These are phyloP conservation scores for Agriopis leucophaearia DNA, from an alignment of 2,888 invertebrate genomes.

Conservation along the genomic window DNA sequence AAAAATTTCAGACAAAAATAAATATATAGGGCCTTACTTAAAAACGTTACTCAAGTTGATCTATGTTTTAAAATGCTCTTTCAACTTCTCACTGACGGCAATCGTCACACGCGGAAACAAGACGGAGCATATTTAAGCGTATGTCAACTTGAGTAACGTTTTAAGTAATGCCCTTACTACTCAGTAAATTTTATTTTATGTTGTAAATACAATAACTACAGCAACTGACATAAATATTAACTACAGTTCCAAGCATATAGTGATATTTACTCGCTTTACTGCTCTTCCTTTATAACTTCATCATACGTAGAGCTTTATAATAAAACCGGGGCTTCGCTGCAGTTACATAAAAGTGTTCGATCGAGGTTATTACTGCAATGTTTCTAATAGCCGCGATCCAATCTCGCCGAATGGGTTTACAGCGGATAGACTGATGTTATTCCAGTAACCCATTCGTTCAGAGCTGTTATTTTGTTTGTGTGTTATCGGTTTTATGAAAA, in stretches of 20 bases:
- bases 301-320: slow-evolving; percentile 18
- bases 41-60: no score
- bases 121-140: no score
- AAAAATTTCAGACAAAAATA: no score
- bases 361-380: slow-evolving; percentile 66
- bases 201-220: not conserved
- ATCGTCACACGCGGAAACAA: no score
- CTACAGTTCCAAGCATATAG: not conserved
- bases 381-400: slow-evolving; percentile 75
- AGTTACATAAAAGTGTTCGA: slow-evolving; percentile 43
- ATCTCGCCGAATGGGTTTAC: slow-evolving; percentile 61
- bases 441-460: slow-evolving; percentile 2
- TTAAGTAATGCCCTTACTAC: no score
- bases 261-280: not conserved
- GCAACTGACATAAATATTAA: not conserved
- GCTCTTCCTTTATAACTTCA: slow-evolving; percentile 5
- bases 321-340: slow-evolving; percentile 25
- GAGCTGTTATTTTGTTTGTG: slow-evolving; percentile 16
- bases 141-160: no score
- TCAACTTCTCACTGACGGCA: no score
- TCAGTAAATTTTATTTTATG: no score
- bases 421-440: slow-evolving; percentile 17
- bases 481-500: slow-evolving; percentile 7
- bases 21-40: no score
- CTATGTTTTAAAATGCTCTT: no score